Base-by-base conservation (phyloP, 2,888 invertebrate species). In the Gortyna flavago region DNA sequence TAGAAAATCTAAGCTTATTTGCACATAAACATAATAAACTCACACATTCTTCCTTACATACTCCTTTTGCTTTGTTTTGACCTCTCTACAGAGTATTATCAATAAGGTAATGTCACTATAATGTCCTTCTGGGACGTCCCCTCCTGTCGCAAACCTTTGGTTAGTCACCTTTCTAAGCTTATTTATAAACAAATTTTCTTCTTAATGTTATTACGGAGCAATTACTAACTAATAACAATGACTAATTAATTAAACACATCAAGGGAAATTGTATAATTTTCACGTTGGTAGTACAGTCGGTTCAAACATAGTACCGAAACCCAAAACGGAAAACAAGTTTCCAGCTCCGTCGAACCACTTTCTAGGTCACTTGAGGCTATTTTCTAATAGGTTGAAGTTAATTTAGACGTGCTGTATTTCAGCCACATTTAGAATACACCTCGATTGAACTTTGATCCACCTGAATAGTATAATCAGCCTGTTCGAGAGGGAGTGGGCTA, bases 341-440 rank as follows among this genome's bases (percentile, higher is more conserved):
- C 62, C 18, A 76, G 73, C 73, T 87, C 57, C 44, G 67, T 44
- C 65, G 65, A 67, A 79, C 51, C 54, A 72, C 82, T 85, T 82
- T 77, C 72, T 77, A 79, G 71, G 32, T 38, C 48, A 80, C 66
- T 66, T 66, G 65, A 74, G 51, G 65, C 64, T 72, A 64, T 77
- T 77, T 77, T 64, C 72, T 70, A 77, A 67, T 79, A 69, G 62
- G 54, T 66, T 80, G 70, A n/a, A 62, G 38, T 72, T 66, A 73
- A 77, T 87, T 59, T 35, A 69, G 61, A 35, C 9, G 9, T 35
- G 13, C 32, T 54, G 41, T 71, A 76, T 72, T 65, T 75, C 18
- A 64, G 29, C 38, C 16, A 61, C 35, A 80, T 72, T 62, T 67
- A 13, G 62, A 70, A 62, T 65, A 48, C 5, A 44, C 25, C 29